Conservation (phyloP, 2,797 vertebrate genomes). For the Numenius phaeopus region DNA sequence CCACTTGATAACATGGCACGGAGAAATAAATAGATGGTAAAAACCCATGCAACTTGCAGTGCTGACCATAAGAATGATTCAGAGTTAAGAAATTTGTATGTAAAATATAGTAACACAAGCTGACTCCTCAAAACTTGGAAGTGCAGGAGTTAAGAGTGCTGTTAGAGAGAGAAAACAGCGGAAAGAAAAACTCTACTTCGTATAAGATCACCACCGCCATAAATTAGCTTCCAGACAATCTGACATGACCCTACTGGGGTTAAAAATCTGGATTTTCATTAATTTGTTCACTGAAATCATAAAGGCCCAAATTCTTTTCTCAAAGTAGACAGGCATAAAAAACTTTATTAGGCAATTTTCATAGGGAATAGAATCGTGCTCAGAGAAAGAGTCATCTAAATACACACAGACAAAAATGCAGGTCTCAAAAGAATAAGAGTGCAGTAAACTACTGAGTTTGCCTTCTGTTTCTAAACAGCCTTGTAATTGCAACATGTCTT, state of each 20-base stretch:
- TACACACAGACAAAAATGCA: constrained; percentile 3
- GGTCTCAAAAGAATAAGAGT: neutral
- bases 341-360: neutral
- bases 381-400: neutral
- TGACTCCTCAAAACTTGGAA: neutral
- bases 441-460: neutral
- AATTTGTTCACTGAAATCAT: neutral
- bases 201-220: neutral
- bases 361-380: neutral
- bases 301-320: neutral
- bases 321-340: neutral
- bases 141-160: neutral
- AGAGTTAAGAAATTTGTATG: neutral
- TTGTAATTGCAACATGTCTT: constrained; percentile 14
- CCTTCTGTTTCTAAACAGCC: constrained; percentile 36
- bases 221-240: constrained; percentile 55
- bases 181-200: constrained; percentile 18
- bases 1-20: neutral
- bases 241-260: neutral
- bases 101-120: neutral
- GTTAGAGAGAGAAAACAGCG: neutral
- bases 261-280: constrained; percentile 28
- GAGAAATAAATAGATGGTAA: neutral
- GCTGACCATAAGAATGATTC: neutral
- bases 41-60: neutral